Conservation (phyloP, 2,797 vertebrate species). For the Hirundo rustica region DNA sequence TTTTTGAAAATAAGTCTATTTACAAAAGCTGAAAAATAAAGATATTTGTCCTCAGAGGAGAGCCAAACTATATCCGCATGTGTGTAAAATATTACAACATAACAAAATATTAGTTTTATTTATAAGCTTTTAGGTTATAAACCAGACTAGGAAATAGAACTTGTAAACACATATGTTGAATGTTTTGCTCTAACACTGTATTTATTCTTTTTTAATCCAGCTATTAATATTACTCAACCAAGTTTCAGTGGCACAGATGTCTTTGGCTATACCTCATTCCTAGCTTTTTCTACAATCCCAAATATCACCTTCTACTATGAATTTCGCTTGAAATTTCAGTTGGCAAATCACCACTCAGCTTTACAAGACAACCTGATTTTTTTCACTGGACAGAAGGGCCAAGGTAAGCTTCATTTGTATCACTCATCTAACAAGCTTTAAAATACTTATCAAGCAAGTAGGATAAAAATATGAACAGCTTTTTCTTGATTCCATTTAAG, state of each 20-base stretch:
- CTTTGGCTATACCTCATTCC: constrained; percentile 86
- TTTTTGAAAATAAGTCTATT: neutral
- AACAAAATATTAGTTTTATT: neutral
- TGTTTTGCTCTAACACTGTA: neutral
- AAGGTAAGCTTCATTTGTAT: constrained; percentile 76
- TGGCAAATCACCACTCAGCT: constrained; percentile 80
- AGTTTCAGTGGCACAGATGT: constrained; percentile 83
- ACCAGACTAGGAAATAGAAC: neutral
- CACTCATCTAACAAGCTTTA: neutral
- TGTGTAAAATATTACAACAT: neutral
- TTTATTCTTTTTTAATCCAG: constrained; percentile 69
- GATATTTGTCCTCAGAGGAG: neutral
- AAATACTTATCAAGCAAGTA: neutral
- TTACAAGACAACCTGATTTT: constrained; percentile 87
- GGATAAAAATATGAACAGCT: neutral
- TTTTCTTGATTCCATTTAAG: neutral
- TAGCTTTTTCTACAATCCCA: constrained; percentile 79
- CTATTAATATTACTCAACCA: constrained; percentile 81
- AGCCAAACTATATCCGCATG: neutral
- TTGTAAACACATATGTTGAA: neutral
- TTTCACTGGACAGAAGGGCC: constrained; percentile 87
- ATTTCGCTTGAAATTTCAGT: constrained; percentile 85
- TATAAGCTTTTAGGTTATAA: neutral
- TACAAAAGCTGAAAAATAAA: neutral
- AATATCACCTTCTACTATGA: constrained; percentile 82